Evolutionary conservation across 2,113 vertebrate species (phyloP), one percentile per base, ranked within the genome.

Genomic region (Sphaerodactylus townsendi): DNA sequence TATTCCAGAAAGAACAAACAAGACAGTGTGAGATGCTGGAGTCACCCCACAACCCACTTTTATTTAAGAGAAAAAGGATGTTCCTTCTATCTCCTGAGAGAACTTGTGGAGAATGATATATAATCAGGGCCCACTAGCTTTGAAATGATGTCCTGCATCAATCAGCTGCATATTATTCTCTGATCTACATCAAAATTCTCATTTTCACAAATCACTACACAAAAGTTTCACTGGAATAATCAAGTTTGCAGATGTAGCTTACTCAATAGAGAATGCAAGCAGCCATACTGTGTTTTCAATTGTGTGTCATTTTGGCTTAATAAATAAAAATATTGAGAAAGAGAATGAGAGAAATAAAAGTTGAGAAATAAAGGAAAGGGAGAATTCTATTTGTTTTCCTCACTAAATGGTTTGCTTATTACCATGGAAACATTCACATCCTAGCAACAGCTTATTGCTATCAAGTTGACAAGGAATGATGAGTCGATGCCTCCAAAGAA

Each of bases 391-490:
- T 74, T 90, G 85, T 81, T 88, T 83, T 82, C 77, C 69, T 83
- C 90, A 88, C 89, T 82, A 85, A 87, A 85, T 87, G 86, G 90
- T 95, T 94, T 89, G 86, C 48, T 76, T 83, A 90, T 95, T 92
- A 81, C 92, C 89, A 94, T 94, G 93, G 93, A 90, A 94, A 94
- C 87, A 0, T 72, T 77, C 89, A 88, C 84, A 87, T 92, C 92
- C 88, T 94, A 95, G 93, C 92, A 95, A 93, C 94, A 89, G 93
- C 86, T 90, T 92, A 91, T 91, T 95, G 92, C 90, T 93, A 90
- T 72, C 83, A 85, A 74, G 88, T 82, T 85, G 91, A 92, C 92
- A 92, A 85, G 85, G 83, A 85, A 88, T 86, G 84, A 87, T 90
- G 90, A 92, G 56, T 79, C 1, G 77, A 92, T 92, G 82, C 25